Evolutionary conservation across 1,140 invertebrate species (phyloP), one percentile per base, ranked within the genome.

Genomic region (Oryctes rhinoceros): DNA sequence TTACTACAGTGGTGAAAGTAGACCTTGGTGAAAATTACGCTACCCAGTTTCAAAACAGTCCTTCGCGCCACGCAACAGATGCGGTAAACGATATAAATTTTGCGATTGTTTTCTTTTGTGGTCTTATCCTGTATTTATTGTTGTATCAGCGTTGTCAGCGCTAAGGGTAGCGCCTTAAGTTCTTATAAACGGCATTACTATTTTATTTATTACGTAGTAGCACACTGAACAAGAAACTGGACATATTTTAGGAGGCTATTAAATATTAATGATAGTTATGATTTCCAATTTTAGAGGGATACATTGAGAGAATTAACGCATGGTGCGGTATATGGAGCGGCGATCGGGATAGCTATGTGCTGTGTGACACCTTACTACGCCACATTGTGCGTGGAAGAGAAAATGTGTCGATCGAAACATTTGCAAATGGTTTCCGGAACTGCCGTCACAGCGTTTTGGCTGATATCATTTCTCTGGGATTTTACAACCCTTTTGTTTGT

Each of bases 41-140:
- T 1, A 91, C 97, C 49, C 87, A 86, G 2, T 90, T 94, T 1
- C 88, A 88, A 3, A 95, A 95, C 85, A 89, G 93, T 85, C 95
- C 95, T 0, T 92, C 93, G 7, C 90, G 89, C 80, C 85, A 80
- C 67, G 76, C 83, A 39, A 79, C 82, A 30, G 85, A 86, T 11
- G 83, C 85, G 82, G 53, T 59, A 59, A 59, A 59, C 6, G 6
- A 18, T 18, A 44, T 44, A 44, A 10, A 44, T 10, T 44, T 44
- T 44, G 39, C 5, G 3, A 44, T 3, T 44, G 39, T 44, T 44
- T 44, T 10, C 39, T 44, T 44, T 44, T 10, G 5, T 44, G 39
- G 39, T 5, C 9, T 2, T 30, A 2, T 30, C 2, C 24, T 30
- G 24, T 30, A 30, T 30, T 1, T 30, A 30, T 30, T 30, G 24